phyloP scores from a whole-genome alignment of 1,140 invertebrate species.

The Eciton burchellii region DNA sequence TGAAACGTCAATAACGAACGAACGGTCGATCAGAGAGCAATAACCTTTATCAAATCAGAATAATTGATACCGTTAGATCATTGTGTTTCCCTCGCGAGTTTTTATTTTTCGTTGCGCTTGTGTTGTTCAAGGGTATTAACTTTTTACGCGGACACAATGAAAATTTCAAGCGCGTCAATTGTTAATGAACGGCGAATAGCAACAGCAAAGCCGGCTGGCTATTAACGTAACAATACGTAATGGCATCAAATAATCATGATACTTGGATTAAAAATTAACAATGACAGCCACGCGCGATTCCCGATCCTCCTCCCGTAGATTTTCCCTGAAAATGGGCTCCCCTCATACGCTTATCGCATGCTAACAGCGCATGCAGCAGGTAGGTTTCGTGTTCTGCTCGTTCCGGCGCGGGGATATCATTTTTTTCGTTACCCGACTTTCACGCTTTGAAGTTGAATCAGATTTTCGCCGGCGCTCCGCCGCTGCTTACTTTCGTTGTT shows the following conservation, averaged over 20 bases:
- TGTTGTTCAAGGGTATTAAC: background rate
- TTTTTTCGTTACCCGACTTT: constrained; percentile 14
- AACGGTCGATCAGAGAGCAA: too few species aligned
- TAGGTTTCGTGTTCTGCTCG: background rate
- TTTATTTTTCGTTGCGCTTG: background rate
- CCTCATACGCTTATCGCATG: background rate
- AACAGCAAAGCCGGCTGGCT: background rate
- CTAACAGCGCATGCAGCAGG: background rate
- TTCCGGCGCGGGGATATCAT: too few species aligned
- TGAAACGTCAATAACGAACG: constrained; percentile 7
- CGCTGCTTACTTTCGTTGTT: constrained; percentile 22
- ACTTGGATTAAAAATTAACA: background rate
- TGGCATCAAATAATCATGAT: background rate
- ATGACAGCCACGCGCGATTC: background rate
- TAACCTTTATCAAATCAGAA: too few species aligned
- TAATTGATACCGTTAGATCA: constrained; percentile 1
- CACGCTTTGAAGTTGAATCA: constrained; percentile 15
- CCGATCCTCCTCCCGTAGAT: background rate
- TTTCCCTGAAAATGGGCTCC: background rate
- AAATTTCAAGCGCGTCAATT: constrained; percentile 4
- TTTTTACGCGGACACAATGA: background rate
- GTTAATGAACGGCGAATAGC: background rate
- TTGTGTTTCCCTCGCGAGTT: background rate
- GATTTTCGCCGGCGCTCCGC: background rate
- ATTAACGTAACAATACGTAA: background rate